These are phyloP conservation scores for Arizona elegans DNA, from an alignment of 2,113 vertebrate genomes.

Conservation along the genomic window DNA sequence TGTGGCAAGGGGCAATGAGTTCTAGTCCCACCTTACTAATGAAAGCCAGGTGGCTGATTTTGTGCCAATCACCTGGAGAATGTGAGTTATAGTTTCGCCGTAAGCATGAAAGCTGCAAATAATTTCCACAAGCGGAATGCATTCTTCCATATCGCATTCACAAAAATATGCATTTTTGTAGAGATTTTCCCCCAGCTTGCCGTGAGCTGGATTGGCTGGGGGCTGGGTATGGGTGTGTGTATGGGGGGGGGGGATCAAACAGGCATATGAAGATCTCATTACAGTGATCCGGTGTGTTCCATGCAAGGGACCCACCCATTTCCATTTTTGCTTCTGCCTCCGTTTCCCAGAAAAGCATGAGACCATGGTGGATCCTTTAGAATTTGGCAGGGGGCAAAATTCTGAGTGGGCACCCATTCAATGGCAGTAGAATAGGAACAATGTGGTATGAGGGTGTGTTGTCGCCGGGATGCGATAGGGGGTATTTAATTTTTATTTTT, in stretches of 20 bases:
- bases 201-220: not conserved
- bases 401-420: not conserved
- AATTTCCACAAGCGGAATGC: not conserved
- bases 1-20: no score
- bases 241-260: not conserved
- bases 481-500: no score
- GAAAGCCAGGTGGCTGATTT: no score
- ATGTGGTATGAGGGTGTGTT: not conserved
- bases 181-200: not conserved
- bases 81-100: no score
- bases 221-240: not conserved
- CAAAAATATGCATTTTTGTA: not conserved
- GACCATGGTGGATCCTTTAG: not conserved
- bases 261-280: not conserved
- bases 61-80: no score
- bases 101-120: not conserved
- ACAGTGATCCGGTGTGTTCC: not conserved
- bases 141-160: not conserved
- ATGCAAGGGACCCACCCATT: not conserved
- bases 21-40: no score
- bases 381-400: not conserved
- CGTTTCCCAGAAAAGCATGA: not conserved
- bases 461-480: no score
- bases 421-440: not conserved
- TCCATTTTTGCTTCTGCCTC: not conserved